Conservation (phyloP, 2,113 vertebrate genomes). For the Bufo bufo region DNA sequence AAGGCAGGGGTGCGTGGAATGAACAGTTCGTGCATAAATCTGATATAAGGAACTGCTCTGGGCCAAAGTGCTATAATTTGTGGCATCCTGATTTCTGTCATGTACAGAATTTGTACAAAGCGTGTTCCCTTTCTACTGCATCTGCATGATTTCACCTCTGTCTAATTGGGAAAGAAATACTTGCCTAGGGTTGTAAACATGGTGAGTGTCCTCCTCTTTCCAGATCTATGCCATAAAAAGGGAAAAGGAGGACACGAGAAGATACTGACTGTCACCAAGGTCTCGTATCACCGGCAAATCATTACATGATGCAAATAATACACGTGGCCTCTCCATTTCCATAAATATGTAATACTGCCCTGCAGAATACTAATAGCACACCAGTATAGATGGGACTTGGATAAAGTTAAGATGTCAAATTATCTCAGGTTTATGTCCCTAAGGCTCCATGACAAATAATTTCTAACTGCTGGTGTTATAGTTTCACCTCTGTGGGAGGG, state of each 20-base stretch:
- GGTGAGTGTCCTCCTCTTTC: neutral
- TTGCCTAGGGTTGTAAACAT: neutral
- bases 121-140: neutral
- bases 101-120: neutral
- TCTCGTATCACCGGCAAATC: slow-evolving; percentile 5
- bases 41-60: neutral
- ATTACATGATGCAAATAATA: slow-evolving; percentile 46
- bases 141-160: neutral
- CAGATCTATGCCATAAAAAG: neutral
- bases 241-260: neutral
- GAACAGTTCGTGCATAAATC: neutral
- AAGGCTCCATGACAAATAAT: too few species aligned
- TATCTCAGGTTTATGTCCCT: too few species aligned
- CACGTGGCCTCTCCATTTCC: slow-evolving; percentile 23
- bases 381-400: too few species aligned
- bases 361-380: too few species aligned
- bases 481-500: too few species aligned
- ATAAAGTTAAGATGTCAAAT: too few species aligned
- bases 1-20: neutral
- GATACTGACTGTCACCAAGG: neutral
- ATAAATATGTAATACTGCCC: neutral
- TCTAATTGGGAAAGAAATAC: neutral
- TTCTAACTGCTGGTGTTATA: too few species aligned
- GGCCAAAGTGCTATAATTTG: neutral
- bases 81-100: too few species aligned